These are phyloP conservation scores for Drosophila arawakana DNA, from an alignment of 1,140 invertebrate genomes.

Conservation along the genomic window DNA sequence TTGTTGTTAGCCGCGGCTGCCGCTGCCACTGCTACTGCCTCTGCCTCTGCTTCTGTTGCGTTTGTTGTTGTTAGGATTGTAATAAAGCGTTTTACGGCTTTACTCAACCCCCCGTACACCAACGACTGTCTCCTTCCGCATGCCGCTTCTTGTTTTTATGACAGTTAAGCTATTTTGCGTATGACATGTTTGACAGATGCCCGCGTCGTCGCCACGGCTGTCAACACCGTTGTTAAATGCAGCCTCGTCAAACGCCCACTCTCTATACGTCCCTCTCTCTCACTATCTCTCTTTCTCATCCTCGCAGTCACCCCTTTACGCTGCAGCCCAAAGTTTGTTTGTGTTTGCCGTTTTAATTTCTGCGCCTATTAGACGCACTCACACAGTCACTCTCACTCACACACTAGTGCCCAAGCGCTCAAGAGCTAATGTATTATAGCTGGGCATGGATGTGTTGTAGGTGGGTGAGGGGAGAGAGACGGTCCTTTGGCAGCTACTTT, in stretches of 20 bases:
- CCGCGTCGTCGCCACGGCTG: slow-evolving; percentile 55
- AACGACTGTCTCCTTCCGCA: neutral
- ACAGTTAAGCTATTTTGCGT: slow-evolving; percentile 82
- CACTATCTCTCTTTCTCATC: slow-evolving; percentile 10
- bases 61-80: slow-evolving; percentile 41
- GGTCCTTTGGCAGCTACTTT: slow-evolving; percentile 69
- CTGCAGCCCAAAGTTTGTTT: slow-evolving; percentile 45
- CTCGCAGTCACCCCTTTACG: slow-evolving; percentile 28
- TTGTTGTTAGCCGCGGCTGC: slow-evolving; percentile 16
- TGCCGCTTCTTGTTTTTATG: slow-evolving; percentile 72
- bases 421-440: slow-evolving; percentile 15
- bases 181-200: slow-evolving; percentile 81
- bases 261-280: neutral
- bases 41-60: neutral
- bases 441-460: neutral
- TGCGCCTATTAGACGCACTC: slow-evolving; percentile 40
- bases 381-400: slow-evolving; percentile 7
- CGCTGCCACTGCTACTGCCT: neutral
- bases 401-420: neutral
- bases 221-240: slow-evolving; percentile 69
- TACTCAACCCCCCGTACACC: neutral
- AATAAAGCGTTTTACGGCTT: slow-evolving; percentile 77
- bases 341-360: slow-evolving; percentile 65
- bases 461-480: neutral
- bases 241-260: slow-evolving; percentile 9